Base-by-base conservation (phyloP, 2,113 vertebrate genomes). In the Atractosteus spatula region DNA sequence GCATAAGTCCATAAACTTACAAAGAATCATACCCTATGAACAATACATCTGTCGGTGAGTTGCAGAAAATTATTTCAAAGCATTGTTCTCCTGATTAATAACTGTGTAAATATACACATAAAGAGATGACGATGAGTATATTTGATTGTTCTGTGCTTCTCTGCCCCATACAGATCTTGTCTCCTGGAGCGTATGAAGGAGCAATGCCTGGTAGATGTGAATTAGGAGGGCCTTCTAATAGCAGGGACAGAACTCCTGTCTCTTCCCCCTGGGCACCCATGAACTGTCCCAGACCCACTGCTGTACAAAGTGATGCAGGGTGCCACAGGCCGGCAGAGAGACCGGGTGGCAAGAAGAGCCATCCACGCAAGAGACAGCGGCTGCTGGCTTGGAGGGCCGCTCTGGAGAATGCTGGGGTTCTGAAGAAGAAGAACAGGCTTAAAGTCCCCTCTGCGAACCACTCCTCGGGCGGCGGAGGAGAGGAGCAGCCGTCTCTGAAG, bases 361-460 rank as follows among this genome's bases (percentile, higher is more conserved):
- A 55, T 66, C 92, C 87, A 76, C 85, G 88, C 2, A 91, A 81
- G 76, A 86, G 89, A 74, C 84, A 90, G 70, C 78, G 92, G 1
- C 89, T 89, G 74, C 43, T 91, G 86, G 81, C 80, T 4, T 86
- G 79, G 3, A 86, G 86, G 67, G 76, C 76, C 0, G 74, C 90
- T 54, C 74, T 93, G 57, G 86, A 89, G 79, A 82, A 79, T 71
- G 83, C 74, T 71, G 80, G 86, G 10, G 62, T 88, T 55, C 79
- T 86, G 69, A 74, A 51, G 47, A 10, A 51, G 14, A 13, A 1
- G 54, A 47, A 16, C 8, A 71, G 54, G 12, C 61, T 64, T 4
- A 57, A 29, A 11, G 44, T 12, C 4, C 5, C 45, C 45, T 29
- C 7, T 12, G 7, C 17, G 62, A 44, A 29, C 4, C 5, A 62